Base-by-base conservation (phyloP, 2,888 invertebrate species). In the Drosophila ezoana region DNA sequence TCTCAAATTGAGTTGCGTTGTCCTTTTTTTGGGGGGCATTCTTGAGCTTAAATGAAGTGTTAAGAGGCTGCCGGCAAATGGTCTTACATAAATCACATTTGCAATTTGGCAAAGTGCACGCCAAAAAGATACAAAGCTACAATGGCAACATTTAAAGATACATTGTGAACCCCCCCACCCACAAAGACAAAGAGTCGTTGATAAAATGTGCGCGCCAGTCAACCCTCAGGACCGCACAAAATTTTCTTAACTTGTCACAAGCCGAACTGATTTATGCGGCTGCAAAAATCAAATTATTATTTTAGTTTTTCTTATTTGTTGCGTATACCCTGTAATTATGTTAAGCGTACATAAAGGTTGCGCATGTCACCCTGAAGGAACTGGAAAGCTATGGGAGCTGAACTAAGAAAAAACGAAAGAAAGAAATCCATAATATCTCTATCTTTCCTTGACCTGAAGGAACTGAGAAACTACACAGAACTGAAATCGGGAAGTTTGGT, bases 51-150 rank as follows among this genome's bases (percentile, higher is more conserved):
- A 83, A 88, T 83, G 87, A 83, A 83, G 88, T 83, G 88, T 83
- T 88, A 83, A 83, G 65, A 66, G 64, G 59, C 63, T 59, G 81
- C 69, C 69, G 66, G 68, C 58, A 79, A 79, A 70, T 76, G 60
- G 47, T 63, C 41, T 48, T 58, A 14, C 67, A 83, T 88, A 88
- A 83, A 83, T 83, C 89, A 86, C 70, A 86, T 86, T 84, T 68
- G 84, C 84, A 84, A 88, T 83, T 83, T 84, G 89, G 81, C 89
- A 88, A 73, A 88, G 89, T 88, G 88, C 83, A 87, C 56, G 69
- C 41, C 53, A 44, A 59, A 58, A 49, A 53, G 52, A 69, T 37
- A 49, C 38, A 59, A 48, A 63, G 67, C 69, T 58, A 79, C 68
- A 60, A 61, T 51, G 67, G 45, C 38, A 63, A 45, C 73, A 57